These are phyloP conservation scores for Cyanistes caeruleus DNA, from an alignment of 2,113 vertebrate species.

Conservation along the genomic window DNA sequence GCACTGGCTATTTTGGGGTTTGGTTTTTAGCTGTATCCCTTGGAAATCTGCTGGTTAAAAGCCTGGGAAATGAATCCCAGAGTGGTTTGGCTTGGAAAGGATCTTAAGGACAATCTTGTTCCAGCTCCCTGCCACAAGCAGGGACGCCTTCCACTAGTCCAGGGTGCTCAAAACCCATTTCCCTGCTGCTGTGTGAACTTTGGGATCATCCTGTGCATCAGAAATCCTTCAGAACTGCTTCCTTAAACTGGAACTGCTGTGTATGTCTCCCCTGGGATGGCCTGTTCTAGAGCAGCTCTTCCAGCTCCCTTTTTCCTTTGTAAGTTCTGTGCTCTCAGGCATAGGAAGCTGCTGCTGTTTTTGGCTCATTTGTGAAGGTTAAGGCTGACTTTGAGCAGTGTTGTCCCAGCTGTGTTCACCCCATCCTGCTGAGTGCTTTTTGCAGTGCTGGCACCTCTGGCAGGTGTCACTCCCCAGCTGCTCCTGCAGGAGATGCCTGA, in stretches of 20 bases:
- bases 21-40: neutral
- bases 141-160: neutral
- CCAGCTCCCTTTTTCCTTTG: neutral
- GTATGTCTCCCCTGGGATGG: accelerated
- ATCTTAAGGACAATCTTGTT: neutral
- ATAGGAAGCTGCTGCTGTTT: neutral
- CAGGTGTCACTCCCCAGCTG: accelerated
- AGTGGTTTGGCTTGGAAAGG: neutral
- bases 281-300: neutral
- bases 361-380: neutral
- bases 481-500: accelerated
- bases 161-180: neutral
- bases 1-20: neutral
- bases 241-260: neutral
- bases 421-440: too few species aligned
- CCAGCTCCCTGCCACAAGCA: neutral
- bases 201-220: neutral
- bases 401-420: neutral
- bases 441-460: accelerated
- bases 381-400: neutral
- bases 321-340: neutral
- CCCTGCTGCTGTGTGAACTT: neutral
- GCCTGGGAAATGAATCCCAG: too few species aligned
- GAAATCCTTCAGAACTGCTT: neutral
- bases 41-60: neutral